phyloP scores from a whole-genome alignment of 2,797 vertebrate species.

The Myotis vivesi region DNA sequence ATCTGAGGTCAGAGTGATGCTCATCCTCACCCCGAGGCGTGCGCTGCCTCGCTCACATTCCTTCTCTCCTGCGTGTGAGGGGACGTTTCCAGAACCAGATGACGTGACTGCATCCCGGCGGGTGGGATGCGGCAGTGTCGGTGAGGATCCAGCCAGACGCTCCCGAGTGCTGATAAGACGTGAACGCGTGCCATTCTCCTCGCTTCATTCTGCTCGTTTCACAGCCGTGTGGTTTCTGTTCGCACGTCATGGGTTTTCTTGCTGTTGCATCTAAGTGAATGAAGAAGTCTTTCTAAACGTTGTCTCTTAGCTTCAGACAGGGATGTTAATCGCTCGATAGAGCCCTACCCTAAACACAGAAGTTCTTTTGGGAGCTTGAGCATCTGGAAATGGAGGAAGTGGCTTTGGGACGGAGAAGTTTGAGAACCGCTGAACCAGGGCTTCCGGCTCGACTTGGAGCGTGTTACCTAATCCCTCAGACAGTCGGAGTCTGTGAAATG shows the following conservation, averaged over 20 bases:
- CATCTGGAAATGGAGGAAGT: not conserved
- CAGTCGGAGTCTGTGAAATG: not conserved
- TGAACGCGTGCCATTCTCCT: not conserved
- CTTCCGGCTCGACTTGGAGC: not conserved
- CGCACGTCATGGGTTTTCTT: not conserved
- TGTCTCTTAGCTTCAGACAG: not conserved
- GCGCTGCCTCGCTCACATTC: not conserved
- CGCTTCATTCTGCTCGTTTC: too few species aligned
- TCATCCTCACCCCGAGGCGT: not conserved
- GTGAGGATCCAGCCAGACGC: not conserved
- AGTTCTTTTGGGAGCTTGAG: not conserved
- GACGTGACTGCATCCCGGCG: not conserved
- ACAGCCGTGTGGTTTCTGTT: not conserved
- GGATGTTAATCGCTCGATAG: accelerated
- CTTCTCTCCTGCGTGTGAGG: not conserved
- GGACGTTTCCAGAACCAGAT: not conserved
- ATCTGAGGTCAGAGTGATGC: not conserved
- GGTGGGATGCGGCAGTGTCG: not conserved
- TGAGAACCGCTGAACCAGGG: not conserved
- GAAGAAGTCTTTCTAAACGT: not conserved
- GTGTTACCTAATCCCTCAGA: not conserved
- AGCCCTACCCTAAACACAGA: not conserved
- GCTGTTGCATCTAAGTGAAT: not conserved
- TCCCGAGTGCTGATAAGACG: not conserved
- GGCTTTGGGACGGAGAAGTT: not conserved